A percentile compares a stretch with the other conserved stretches of the same genome.
Evolutionary conservation across 1,140 invertebrate species (phyloP).

Genomic region (Zaprionus camerounensis): DNA sequence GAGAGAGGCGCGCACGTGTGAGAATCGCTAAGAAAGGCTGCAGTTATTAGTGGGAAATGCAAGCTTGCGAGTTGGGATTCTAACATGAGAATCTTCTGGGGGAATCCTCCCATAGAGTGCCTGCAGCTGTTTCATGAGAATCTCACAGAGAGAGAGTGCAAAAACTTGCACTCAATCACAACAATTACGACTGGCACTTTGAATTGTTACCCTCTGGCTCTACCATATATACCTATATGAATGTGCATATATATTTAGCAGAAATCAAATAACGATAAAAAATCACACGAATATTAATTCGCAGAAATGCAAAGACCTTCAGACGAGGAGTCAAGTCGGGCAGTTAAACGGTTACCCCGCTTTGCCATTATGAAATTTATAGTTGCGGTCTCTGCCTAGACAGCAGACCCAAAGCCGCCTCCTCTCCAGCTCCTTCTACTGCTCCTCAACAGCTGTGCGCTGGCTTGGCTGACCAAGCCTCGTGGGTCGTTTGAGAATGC

Average conservation of each 20-base stretch:
- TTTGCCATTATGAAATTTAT: slow-evolving; percentile 79
- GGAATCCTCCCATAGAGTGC: slow-evolving; percentile 3
- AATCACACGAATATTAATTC: slow-evolving; percentile 83
- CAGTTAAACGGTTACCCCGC: slow-evolving; percentile 45
- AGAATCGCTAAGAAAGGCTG: slow-evolving; percentile 7
- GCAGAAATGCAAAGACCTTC: slow-evolving; percentile 76
- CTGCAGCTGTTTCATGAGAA: slow-evolving; percentile 8
- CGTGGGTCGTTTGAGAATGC: slow-evolving; percentile 76
- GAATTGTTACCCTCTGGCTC: slow-evolving; percentile 24
- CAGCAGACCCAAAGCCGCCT: slow-evolving; percentile 32
- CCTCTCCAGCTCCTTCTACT: slow-evolving; percentile 28
- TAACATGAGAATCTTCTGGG: background rate
- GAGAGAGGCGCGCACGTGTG: background rate
- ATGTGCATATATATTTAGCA: slow-evolving; percentile 51
- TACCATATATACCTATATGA: slow-evolving; percentile 10
- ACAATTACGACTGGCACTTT: slow-evolving; percentile 51
- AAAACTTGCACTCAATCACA: slow-evolving; percentile 30
- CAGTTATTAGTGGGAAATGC: slow-evolving; percentile 3
- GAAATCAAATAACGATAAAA: slow-evolving; percentile 83
- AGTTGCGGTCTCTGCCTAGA: slow-evolving; percentile 70
- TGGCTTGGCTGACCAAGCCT: slow-evolving; percentile 22
- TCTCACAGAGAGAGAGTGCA: background rate
- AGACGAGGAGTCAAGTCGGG: slow-evolving; percentile 38
- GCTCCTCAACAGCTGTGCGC: slow-evolving; percentile 45
- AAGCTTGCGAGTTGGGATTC: background rate